Percentiles rank a stretch among this genome's conserved stretches.
Evolutionary conservation across 1,140 invertebrate species (phyloP).

Genomic region (Mycetomoellerius zeteki): DNA sequence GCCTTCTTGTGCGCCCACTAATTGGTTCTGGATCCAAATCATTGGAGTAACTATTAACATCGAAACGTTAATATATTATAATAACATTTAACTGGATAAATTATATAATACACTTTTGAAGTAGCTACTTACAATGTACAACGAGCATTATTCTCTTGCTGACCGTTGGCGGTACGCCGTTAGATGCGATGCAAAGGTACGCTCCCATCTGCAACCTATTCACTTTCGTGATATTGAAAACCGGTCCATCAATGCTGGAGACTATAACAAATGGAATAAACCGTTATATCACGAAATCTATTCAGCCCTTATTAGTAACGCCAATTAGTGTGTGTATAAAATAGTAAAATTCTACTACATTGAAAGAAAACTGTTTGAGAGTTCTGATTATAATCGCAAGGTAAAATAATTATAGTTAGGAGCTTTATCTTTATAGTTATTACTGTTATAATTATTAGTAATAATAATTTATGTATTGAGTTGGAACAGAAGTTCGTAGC

Average conservation of each 20-base stretch:
- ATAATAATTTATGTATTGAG: too few species aligned
- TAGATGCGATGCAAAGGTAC: conserved; percentile 95
- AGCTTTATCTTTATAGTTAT: too few species aligned
- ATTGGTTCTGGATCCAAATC: conserved; percentile 94
- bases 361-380: too few species aligned
- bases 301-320: background rate
- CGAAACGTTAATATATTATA: background rate
- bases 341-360: too few species aligned
- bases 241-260: conserved; percentile 90
- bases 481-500: too few species aligned
- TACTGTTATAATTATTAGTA: too few species aligned
- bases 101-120: background rate
- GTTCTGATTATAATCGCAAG: too few species aligned
- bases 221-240: conserved; percentile 93
- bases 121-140: conserved; percentile 93
- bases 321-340: background rate
- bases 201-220: conserved; percentile 96
- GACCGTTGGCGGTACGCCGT: conserved; percentile 94
- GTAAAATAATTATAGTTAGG: too few species aligned
- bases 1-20: conserved; percentile 92
- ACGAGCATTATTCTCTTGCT: conserved; percentile 95
- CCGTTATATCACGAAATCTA: background rate
- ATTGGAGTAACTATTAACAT: conserved; percentile 91
- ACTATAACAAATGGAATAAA: conserved; percentile 85
- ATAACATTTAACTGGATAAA: background rate